These are phyloP conservation scores for Aplocera efformata DNA, from an alignment of 2,888 invertebrate species.

Conservation along the genomic window DNA sequence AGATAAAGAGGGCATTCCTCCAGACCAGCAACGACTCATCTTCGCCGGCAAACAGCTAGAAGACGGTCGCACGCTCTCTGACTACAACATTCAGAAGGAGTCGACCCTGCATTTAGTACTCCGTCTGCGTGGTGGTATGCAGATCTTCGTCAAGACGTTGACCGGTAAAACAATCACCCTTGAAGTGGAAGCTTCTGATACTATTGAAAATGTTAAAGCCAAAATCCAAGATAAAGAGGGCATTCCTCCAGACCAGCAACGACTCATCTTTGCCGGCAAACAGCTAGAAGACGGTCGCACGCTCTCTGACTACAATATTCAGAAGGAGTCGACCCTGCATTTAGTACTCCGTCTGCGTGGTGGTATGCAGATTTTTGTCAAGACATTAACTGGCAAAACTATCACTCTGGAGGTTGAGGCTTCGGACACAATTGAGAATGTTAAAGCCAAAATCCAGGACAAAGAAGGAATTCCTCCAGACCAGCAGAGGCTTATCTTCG, in stretches of 20 bases:
- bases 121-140: conserved; percentile 24
- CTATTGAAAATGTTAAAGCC: conserved; percentile 14
- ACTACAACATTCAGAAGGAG: conserved; percentile 15
- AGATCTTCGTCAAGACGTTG: conserved; percentile 18
- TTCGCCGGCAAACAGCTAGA: conserved; percentile 17
- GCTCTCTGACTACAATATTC: conserved; percentile 15
- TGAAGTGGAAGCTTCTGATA: conserved; percentile 17
- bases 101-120: conserved; percentile 22
- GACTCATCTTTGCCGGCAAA: conserved; percentile 17
- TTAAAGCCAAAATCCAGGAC: conserved; percentile 14
- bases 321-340: conserved; percentile 8
- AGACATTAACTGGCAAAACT: conserved; percentile 11
- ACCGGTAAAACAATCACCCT: conserved; percentile 20
- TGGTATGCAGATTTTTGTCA: conserved; percentile 16
- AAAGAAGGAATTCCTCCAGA: conserved; percentile 16
- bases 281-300: conserved; percentile 18
- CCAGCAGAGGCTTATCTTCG: conserved; percentile 15
- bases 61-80: conserved; percentile 12
- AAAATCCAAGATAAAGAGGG: conserved; percentile 20
- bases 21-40: conserved; percentile 15
- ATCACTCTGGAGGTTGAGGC: conserved; percentile 11
- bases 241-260: conserved; percentile 18
- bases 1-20: conserved; percentile 14
- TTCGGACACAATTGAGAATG: conserved; percentile 12
- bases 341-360: conserved; percentile 10